Conservation (phyloP, 2,113 vertebrate species). For the Pavo muticus region DNA sequence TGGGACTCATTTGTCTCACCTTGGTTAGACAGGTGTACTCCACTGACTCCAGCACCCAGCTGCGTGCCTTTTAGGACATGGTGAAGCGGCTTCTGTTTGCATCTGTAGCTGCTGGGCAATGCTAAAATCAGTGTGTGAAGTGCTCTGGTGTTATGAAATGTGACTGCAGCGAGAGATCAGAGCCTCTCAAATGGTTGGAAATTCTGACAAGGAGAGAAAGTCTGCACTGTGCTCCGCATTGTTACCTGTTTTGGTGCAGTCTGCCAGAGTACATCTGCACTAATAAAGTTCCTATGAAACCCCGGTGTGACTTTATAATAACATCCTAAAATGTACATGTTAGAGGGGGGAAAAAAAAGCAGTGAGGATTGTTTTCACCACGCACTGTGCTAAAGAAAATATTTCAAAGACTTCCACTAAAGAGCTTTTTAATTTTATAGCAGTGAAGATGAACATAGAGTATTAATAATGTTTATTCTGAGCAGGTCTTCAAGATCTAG, state of each 20-base stretch:
- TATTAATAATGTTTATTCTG: background rate
- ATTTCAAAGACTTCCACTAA: background rate
- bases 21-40: background rate
- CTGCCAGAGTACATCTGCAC: accelerated
- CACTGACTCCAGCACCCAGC: background rate
- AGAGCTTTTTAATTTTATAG: background rate
- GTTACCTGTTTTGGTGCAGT: background rate
- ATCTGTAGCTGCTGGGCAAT: background rate
- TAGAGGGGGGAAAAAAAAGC: background rate
- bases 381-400: accelerated
- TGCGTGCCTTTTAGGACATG: background rate
- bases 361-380: background rate
- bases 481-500: background rate
- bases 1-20: background rate
- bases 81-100: background rate
- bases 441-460: background rate
- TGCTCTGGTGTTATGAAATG: background rate
- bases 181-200: background rate
- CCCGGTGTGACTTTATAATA: background rate
- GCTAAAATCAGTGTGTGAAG: background rate
- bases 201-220: background rate
- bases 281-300: background rate
- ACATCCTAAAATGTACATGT: background rate
- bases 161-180: background rate
- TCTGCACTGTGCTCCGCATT: background rate